Conservation (phyloP, 1,140 invertebrate species). For the Idris sp. region DNA sequence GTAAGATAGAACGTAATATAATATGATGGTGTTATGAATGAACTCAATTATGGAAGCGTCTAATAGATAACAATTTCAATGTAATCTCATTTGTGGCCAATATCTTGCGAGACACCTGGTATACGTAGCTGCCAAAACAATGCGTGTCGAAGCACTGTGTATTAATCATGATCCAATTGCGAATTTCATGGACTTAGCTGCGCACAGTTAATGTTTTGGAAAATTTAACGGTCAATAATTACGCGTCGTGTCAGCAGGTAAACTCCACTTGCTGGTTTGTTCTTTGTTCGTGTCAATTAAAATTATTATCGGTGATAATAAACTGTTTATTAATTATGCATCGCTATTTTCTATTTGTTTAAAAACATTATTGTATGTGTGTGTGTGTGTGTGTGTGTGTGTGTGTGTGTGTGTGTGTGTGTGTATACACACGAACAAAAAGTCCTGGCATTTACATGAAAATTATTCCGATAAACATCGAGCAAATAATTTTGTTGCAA, state of each 20-base stretch:
- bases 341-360: too few species aligned
- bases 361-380: too few species aligned
- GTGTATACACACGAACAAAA: too few species aligned
- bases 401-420: too few species aligned
- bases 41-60: slow-evolving; percentile 7
- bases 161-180: slow-evolving; percentile 45
- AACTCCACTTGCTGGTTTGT: slow-evolving; percentile 36
- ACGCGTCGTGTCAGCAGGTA: slow-evolving; percentile 14
- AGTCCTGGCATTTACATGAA: slow-evolving; percentile 14
- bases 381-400: too few species aligned
- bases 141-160: slow-evolving; percentile 27
- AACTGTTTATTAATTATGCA: slow-evolving; percentile 31
- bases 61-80: slow-evolving; percentile 32
- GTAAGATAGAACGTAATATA: neutral
- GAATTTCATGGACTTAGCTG: slow-evolving; percentile 34
- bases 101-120: slow-evolving; percentile 45
- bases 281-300: slow-evolving; percentile 17
- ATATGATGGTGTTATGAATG: slow-evolving; percentile 19
- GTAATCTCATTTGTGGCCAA: slow-evolving; percentile 24
- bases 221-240: slow-evolving; percentile 29
- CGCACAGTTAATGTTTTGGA: slow-evolving; percentile 34
- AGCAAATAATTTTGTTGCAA: slow-evolving; percentile 16
- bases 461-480: slow-evolving; percentile 27
- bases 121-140: slow-evolving; percentile 21
- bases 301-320: slow-evolving; percentile 24